phyloP scores from a whole-genome alignment of 2,797 vertebrate species.

The Enteromius treurensis region DNA sequence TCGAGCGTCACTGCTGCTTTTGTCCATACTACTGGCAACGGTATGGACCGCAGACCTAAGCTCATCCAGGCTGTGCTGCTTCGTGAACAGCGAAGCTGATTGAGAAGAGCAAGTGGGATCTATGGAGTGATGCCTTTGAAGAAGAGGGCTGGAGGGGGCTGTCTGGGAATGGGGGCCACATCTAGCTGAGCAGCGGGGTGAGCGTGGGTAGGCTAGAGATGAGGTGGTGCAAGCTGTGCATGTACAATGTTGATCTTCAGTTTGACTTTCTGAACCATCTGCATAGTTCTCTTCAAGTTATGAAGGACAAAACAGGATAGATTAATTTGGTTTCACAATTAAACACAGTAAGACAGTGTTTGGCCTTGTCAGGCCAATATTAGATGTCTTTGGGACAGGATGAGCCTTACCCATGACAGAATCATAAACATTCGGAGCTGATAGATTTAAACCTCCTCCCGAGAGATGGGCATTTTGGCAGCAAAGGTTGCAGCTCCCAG shows the following conservation, averaged over 20 bases:
- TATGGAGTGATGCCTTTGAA: background rate
- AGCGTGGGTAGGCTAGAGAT: slow-evolving; percentile 23
- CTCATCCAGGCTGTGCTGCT: slow-evolving; percentile 66
- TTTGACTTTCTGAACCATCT: background rate
- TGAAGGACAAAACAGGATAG: slow-evolving; percentile 19
- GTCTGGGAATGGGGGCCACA: slow-evolving; percentile 9
- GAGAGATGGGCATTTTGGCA: slow-evolving; percentile 53
- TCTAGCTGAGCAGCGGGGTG: background rate
- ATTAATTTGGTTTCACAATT: slow-evolving; percentile 11
- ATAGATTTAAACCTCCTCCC: slow-evolving; percentile 65
- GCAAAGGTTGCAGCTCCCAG: slow-evolving; percentile 61
- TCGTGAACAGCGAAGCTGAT: slow-evolving; percentile 29
- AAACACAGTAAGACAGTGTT: slow-evolving; percentile 8
- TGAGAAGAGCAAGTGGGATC: background rate
- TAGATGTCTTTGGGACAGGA: background rate
- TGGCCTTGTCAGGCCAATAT: background rate
- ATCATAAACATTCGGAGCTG: slow-evolving; percentile 64
- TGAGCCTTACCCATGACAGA: slow-evolving; percentile 68
- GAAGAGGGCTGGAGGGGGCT: slow-evolving; percentile 32
- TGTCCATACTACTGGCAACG: slow-evolving; percentile 59
- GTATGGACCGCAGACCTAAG: slow-evolving; percentile 63
- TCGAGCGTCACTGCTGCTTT: slow-evolving; percentile 55
- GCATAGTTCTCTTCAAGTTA: slow-evolving; percentile 22
- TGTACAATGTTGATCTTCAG: background rate
- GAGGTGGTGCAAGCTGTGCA: background rate